Percentiles rank a stretch among this genome's conserved stretches.
Evolutionary conservation across 2,888 invertebrate species (phyloP).

Genomic region (Notodonta ziczac): DNA sequence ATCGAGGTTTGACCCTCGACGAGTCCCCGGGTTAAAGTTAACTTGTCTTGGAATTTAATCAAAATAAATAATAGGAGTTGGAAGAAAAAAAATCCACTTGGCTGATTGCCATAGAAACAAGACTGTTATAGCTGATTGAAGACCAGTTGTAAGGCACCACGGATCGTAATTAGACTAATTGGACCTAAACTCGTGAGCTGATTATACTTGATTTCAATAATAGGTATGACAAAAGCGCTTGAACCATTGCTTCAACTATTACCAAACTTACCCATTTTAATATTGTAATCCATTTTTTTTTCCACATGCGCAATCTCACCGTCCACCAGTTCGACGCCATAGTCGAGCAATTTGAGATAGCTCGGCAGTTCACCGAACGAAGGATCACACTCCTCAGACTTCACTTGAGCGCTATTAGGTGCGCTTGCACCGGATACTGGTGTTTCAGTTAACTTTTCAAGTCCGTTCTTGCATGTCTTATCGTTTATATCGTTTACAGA

Average conservation of each 20-base stretch:
- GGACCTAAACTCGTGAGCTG: too few relatives aligned
- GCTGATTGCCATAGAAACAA: too few relatives aligned
- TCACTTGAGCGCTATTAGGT: conserved; percentile 2
- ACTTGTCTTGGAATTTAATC: too few relatives aligned
- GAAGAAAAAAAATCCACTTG: too few relatives aligned
- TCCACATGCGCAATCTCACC: conserved; percentile 45
- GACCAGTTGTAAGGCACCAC: too few relatives aligned
- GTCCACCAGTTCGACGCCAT: conserved; percentile 61
- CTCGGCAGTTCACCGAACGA: conserved; percentile 37
- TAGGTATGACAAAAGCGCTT: too few relatives aligned
- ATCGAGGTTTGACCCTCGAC: too few relatives aligned
- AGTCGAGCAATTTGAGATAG: conserved; percentile 51
- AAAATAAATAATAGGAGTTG: too few relatives aligned
- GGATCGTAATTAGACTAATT: too few relatives aligned
- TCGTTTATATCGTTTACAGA: neutral
- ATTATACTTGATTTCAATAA: too few relatives aligned
- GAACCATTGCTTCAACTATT: neutral
- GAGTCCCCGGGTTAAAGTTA: too few relatives aligned
- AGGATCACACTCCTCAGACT: conserved; percentile 3
- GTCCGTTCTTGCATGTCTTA: conserved; percentile 1
- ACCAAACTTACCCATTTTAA: conserved; percentile 8
- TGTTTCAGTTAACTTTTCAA: neutral
- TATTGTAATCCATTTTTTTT: conserved; percentile 32
- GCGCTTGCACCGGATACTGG: neutral
- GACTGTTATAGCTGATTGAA: too few relatives aligned